Evolutionary conservation across 1,140 invertebrate species (phyloP), one percentile per base, ranked within the genome.

Genomic region (Leguminivora glycinivorella): DNA sequence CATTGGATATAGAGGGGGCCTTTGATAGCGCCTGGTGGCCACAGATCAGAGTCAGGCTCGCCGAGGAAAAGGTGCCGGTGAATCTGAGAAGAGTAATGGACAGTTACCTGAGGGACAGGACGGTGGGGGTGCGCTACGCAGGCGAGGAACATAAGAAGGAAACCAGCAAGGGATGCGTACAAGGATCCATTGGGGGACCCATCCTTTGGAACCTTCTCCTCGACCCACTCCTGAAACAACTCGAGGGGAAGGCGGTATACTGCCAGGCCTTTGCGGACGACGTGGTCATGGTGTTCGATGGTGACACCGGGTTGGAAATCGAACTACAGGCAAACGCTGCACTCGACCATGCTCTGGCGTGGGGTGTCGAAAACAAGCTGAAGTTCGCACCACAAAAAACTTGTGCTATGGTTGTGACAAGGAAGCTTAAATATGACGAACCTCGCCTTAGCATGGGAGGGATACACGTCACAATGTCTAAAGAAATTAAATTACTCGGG

Each of bases 371-470:
- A 40, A 72, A 72, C 26, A 72, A 72, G 24, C 19, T 72, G 29
- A 72, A 68, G n/a, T 72, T 72, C 31, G 70, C 67, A 19, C 29
- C 66, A 12, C 70, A 72, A 9, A 72, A 72, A 29, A 72, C 70
- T 12, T 47, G 19, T 24, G 71, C 71, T 1, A 72, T 72, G 71
- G 3, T 72, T 12, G 52, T 72, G 22, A 72, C 67, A 1, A 63
- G 40, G 10, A 72, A 72, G 31, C 17, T 72, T 22, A 72, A 72
- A 24, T 72, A 34, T 31, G 58, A 69, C 38, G 14, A 14, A 3
- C 71, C 71, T 25, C 26, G 25, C 38, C 60, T 69, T 24, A 14
- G n/a, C 26, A 72, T 72, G 67, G 56, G 52, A 4, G 70, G 70
- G 19, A 24, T 25, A 0, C 9, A 6, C 47, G 63, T 72, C 40